phyloP scores from a whole-genome alignment of 2,113 vertebrate species.

The Halcyon malimbica region DNA sequence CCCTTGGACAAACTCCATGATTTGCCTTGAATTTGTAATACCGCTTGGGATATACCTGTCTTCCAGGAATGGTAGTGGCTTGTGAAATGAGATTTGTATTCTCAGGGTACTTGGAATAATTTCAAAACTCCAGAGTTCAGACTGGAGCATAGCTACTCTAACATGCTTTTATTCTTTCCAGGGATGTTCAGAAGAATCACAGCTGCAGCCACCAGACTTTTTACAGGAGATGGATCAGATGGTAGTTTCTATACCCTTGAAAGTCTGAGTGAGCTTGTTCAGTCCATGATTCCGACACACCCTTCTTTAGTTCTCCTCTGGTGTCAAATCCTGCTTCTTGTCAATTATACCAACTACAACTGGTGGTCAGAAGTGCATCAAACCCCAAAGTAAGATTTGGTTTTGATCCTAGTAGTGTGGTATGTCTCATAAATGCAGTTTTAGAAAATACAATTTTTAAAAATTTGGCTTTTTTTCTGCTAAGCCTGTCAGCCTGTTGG shows the following conservation, averaged over 20 bases:
- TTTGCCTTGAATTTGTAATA: background rate
- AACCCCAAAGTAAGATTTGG: constrained; percentile 85
- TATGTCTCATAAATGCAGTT: background rate
- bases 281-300: constrained; percentile 92
- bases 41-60: background rate
- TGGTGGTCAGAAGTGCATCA: constrained; percentile 99
- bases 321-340: constrained; percentile 96
- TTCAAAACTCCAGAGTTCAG: background rate
- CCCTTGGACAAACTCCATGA: background rate
- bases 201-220: constrained; percentile 87
- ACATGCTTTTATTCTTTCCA: constrained; percentile 50
- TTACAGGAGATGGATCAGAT: constrained; percentile 81
- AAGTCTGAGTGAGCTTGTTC: constrained; percentile 83
- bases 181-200: constrained; percentile 97
- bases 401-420: background rate
- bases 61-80: background rate
- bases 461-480: background rate
- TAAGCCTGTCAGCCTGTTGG: background rate
- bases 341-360: constrained; percentile 94
- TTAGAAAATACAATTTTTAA: background rate
- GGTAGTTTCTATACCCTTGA: constrained; percentile 88
- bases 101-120: background rate
- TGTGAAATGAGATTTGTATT: background rate
- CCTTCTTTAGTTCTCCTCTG: constrained; percentile 95
- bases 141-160: background rate